These are phyloP conservation scores for Manis javanica DNA, from an alignment of 2,797 vertebrate genomes.

Conservation along the genomic window DNA sequence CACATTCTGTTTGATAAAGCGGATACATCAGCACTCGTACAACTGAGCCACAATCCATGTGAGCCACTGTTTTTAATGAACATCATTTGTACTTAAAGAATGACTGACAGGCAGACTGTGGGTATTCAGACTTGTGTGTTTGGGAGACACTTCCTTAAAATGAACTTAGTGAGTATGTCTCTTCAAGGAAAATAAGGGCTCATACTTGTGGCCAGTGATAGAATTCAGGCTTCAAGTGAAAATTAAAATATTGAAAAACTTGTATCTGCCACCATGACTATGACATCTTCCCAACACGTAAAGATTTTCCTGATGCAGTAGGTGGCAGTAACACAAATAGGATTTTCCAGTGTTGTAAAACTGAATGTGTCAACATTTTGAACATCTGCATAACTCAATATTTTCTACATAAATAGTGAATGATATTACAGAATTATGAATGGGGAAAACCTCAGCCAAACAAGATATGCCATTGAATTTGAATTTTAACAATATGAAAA, in stretches of 20 bases:
- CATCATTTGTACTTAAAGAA: neutral
- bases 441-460: neutral
- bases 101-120: neutral
- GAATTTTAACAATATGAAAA: constrained; percentile 42
- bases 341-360: neutral
- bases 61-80: neutral
- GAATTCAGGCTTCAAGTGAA: constrained; percentile 3
- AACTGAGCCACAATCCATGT: neutral
- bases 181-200: neutral
- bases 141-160: neutral
- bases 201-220: neutral
- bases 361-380: neutral
- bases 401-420: neutral
- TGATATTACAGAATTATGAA: neutral
- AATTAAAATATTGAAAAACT: constrained; percentile 25
- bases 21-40: neutral
- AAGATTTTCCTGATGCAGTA: neutral
- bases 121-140: neutral
- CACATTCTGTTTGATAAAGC: neutral
- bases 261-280: neutral
- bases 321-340: neutral
- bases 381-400: neutral
- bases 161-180: neutral
- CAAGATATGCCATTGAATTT: constrained; percentile 3
- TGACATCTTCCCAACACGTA: neutral